Evolutionary conservation across 2,888 invertebrate species (phyloP).

Genomic region (Drosophila maculinotata): DNA sequence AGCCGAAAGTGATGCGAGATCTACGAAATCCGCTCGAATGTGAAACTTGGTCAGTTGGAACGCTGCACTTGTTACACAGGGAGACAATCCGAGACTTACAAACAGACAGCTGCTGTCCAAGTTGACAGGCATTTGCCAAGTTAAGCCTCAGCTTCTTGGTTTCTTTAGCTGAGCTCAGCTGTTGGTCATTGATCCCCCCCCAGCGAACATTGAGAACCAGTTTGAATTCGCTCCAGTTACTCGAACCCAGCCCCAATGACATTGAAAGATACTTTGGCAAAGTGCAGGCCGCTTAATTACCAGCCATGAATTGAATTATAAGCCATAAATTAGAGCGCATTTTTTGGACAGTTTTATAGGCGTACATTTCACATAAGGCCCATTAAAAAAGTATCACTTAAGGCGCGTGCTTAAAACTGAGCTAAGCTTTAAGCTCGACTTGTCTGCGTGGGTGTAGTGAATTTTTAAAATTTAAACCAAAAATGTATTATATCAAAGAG

Average conservation of each 20-base stretch:
- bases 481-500: slow-evolving; percentile 23
- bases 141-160: slow-evolving; percentile 25
- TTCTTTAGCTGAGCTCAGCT: slow-evolving; percentile 19
- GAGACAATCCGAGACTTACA: slow-evolving; percentile 1
- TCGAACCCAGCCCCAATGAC: no score
- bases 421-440: slow-evolving; percentile 20
- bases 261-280: slow-evolving; percentile 16
- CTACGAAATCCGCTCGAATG: slow-evolving; percentile 60
- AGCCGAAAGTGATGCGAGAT: slow-evolving; percentile 70
- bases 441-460: slow-evolving; percentile 40
- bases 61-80: slow-evolving; percentile 24
- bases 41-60: slow-evolving; percentile 67
- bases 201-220: no score
- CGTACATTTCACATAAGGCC: slow-evolving; percentile 15
- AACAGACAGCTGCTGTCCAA: slow-evolving; percentile 18
- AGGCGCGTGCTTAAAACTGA: slow-evolving; percentile 36
- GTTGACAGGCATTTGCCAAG: slow-evolving; percentile 19
- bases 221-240: slow-evolving; percentile 24
- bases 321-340: slow-evolving; percentile 26
- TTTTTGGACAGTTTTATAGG: slow-evolving; percentile 31
- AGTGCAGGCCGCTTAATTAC: slow-evolving; percentile 16
- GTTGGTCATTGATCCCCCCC: slow-evolving; percentile 26
- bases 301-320: slow-evolving; percentile 20
- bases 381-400: slow-evolving; percentile 7
- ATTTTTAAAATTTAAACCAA: no score